Evolutionary conservation across 2,797 vertebrate genomes (phyloP).

Genomic region (Falco columbarius): DNA sequence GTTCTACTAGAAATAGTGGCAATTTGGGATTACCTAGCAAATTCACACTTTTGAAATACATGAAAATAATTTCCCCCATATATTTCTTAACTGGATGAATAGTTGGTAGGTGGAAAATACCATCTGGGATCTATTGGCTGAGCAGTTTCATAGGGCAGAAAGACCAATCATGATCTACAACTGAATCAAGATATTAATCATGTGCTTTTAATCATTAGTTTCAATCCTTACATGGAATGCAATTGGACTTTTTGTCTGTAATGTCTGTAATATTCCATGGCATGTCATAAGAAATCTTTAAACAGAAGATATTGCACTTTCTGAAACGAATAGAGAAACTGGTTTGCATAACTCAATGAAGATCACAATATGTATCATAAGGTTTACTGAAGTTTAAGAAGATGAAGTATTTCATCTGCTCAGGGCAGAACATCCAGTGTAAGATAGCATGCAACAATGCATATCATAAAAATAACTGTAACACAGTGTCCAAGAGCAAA

Average conservation of each 20-base stretch:
- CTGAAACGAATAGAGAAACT: not conserved
- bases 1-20: not conserved
- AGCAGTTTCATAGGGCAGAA: not conserved
- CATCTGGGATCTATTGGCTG: not conserved
- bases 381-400: conserved; percentile 2
- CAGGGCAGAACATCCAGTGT: not conserved
- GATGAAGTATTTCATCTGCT: not conserved
- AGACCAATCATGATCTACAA: conserved; percentile 23
- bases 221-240: conserved; percentile 27
- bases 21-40: not conserved
- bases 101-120: not conserved
- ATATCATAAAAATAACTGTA: conserved; percentile 25
- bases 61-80: not conserved
- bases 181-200: not conserved
- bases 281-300: not conserved
- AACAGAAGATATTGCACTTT: conserved; percentile 17
- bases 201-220: conserved; percentile 32
- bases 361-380: not conserved
- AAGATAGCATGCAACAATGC: conserved; percentile 36
- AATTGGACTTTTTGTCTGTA: not conserved
- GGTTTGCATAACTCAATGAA: not conserved
- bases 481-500: conserved; percentile 5
- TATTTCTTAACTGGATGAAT: not conserved
- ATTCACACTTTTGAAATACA: not conserved
- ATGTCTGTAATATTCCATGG: not conserved